phyloP scores from a whole-genome alignment of 2,888 invertebrate genomes.

The Blera fallax region DNA sequence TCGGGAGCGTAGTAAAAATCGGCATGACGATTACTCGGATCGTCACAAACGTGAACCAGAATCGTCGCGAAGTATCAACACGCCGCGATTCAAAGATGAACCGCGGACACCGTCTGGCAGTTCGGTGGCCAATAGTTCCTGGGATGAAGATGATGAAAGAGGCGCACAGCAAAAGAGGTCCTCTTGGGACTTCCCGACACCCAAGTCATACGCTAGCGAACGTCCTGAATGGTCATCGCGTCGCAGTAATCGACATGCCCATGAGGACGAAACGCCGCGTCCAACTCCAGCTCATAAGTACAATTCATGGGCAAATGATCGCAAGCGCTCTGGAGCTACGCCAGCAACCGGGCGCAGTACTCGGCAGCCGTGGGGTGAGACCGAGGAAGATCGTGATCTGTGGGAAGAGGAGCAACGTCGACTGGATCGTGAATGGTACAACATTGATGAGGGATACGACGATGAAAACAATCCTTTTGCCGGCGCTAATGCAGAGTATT shows the following conservation, averaged over 20 bases:
- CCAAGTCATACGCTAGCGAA: conserved; percentile 83
- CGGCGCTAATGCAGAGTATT: conserved; percentile 94
- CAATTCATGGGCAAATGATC: conserved; percentile 89
- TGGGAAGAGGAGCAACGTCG: conserved; percentile 96
- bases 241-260: conserved; percentile 69
- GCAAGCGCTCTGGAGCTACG: conserved; percentile 86
- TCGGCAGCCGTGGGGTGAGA: conserved; percentile 83
- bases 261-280: conserved; percentile 88
- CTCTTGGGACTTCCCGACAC: conserved; percentile 97
- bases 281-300: conserved; percentile 93
- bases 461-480: conserved; percentile 97
- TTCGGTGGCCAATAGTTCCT: conserved; percentile 83
- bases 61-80: conserved; percentile 81
- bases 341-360: conserved; percentile 82
- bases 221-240: conserved; percentile 80
- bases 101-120: conserved; percentile 90
- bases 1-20: conserved; percentile 75
- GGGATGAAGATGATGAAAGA: conserved; percentile 86
- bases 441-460: conserved; percentile 95
- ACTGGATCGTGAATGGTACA: conserved; percentile 98
- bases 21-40: conserved; percentile 73
- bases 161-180: conserved; percentile 86
- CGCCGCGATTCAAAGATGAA: conserved; percentile 89
- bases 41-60: conserved; percentile 75
- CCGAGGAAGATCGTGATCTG: conserved; percentile 88